Evolutionary conservation across 1,140 invertebrate species (phyloP), one percentile per base, ranked within the genome.

Genomic region (Harlomillsia oculata): DNA sequence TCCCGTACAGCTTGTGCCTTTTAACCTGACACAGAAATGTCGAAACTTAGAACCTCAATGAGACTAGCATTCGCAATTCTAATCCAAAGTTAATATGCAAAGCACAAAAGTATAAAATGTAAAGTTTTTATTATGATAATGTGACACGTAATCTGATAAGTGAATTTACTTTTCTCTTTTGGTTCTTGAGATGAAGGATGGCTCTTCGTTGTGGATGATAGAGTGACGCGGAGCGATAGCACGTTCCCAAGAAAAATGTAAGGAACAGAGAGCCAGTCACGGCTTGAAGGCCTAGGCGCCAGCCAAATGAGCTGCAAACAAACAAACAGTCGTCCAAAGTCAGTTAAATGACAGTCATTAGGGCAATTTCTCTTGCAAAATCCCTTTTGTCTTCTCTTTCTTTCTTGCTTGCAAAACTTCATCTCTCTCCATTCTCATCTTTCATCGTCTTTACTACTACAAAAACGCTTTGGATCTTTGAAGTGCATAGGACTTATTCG

Each of bases 161-260:
- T n/a, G n/a, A n/a, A n/a, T n/a, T n/a, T 23, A 76, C 68, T 62
- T 89, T 89, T 45, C 85, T 75, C 67, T 89, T 88, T 71, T 92
- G 88, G 69, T 88, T 90, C 70, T 93, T 93, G 52, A 93, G 78
- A 69, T 92, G 88, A 16, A 91, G 75, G 62, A 93, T 92, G 26
- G 89, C 88, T 40, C 89, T 77, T 56, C 89, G 70, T 68, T 92
- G 87, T 0, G 88, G 89, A 72, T 93, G 89, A 67, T 93, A 93
- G 0, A 93, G 74, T 0, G 87, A 90, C 0, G 88, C 88, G 8
- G 87, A 89, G 16, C 89, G 79, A 70, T 92, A 92, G 72, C 89
- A 87, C 2, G 85, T 88, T 18, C 88, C 89, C 9, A 91, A 75
- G 65, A 93, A 81, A 69, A 91, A 92, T 1, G 86, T 89, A 20